Evolutionary conservation across 2,113 vertebrate species (phyloP).

Genomic region (Neopipo cinnamomea): DNA sequence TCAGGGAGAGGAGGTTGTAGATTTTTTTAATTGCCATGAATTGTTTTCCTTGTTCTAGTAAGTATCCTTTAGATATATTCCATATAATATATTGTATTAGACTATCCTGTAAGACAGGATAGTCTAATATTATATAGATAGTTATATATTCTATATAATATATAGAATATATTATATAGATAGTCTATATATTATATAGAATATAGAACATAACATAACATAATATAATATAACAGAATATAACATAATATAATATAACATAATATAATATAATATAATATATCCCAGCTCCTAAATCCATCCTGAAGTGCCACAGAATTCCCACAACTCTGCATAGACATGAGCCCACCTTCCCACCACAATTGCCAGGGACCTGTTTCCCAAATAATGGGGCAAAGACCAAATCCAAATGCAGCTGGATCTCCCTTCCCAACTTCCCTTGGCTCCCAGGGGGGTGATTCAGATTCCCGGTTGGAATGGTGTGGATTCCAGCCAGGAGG

Average conservation of each 20-base stretch:
- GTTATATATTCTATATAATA: too few relatives aligned
- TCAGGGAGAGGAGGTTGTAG: neutral
- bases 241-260: too few relatives aligned
- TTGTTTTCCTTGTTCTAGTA: neutral
- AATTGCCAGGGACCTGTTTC: neutral
- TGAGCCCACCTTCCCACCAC: neutral
- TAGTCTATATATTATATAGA: too few relatives aligned
- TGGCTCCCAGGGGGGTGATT: neutral
- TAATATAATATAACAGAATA: too few relatives aligned
- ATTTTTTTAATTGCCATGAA: neutral
- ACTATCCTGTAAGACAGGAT: neutral
- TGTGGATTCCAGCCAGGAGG: neutral
- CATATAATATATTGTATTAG: too few relatives aligned
- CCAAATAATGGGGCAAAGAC: rapidly evolving
- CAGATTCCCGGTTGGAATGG: neutral
- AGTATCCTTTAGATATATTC: too few relatives aligned
- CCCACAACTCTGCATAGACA: neutral
- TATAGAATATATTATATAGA: too few relatives aligned
- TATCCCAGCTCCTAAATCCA: neutral
- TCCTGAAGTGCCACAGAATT: neutral
- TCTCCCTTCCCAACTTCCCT: neutral
- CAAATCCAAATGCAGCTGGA: neutral
- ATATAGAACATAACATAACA: too few relatives aligned
- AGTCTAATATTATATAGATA: too few relatives aligned
- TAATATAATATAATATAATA: too few relatives aligned